Percentiles rank a stretch among this genome's conserved stretches.
These are phyloP conservation scores for Argyresthia goedartella DNA, from an alignment of 2,888 invertebrate species.

Conservation along the genomic window DNA sequence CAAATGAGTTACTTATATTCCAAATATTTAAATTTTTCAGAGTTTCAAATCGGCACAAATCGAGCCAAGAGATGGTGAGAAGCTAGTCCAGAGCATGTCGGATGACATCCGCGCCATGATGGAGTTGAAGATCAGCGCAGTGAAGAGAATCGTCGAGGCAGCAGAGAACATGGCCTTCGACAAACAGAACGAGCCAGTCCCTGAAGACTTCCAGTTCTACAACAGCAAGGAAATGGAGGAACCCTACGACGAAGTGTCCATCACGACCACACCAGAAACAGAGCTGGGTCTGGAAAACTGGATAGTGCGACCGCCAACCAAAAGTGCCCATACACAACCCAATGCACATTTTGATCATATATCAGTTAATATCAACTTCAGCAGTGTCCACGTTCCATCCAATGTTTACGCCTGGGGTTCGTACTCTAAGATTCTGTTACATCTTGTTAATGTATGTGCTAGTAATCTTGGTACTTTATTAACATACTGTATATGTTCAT, in stretches of 20 bases:
- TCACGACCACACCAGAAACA: constrained; percentile 67
- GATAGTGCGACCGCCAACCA: constrained; percentile 67
- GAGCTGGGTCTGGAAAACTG: constrained; percentile 62
- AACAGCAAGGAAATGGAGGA: constrained; percentile 79
- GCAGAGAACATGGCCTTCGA: constrained; percentile 85
- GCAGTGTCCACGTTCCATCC: constrained; percentile 95
- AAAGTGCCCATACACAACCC: constrained; percentile 74
- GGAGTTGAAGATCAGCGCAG: constrained; percentile 89
- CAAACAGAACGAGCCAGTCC: constrained; percentile 61
- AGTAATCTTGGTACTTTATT: not conserved
- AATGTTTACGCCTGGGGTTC: constrained; percentile 93
- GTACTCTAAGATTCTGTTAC: constrained; percentile 13
- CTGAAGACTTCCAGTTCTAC: constrained; percentile 73
- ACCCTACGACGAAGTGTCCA: constrained; percentile 58
- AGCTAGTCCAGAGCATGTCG: constrained; percentile 85
- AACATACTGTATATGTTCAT: not conserved
- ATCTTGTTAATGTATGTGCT: not conserved
- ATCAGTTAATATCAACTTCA: constrained; percentile 81
- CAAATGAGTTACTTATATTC: not conserved
- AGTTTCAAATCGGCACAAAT: constrained; percentile 86
- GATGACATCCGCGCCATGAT: constrained; percentile 90
- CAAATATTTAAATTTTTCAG: constrained; percentile 38
- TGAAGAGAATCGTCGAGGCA: constrained; percentile 88
- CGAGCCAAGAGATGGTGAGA: constrained; percentile 80
- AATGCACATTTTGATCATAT: constrained; percentile 85